Conservation (phyloP, 2,888 invertebrate species). For the Erebia epiphron region DNA sequence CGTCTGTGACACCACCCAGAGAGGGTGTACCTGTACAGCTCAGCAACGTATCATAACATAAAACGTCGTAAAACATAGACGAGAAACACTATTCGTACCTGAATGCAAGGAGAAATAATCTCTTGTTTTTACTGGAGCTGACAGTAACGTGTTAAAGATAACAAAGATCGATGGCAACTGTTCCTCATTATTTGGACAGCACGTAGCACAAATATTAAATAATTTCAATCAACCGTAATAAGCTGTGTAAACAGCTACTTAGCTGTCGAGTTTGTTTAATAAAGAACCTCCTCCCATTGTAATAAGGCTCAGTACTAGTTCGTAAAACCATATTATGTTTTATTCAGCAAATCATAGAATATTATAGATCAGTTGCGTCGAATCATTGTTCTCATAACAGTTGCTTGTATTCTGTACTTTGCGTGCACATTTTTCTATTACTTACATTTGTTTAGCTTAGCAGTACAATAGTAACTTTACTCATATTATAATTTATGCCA, state of each 20-base stretch:
- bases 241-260: conserved; percentile 25
- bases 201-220: conserved; percentile 31
- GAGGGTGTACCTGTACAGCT: too few species aligned
- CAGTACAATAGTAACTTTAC: too few species aligned
- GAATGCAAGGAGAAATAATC: background rate
- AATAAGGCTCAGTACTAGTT: conserved; percentile 7
- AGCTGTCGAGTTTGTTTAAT: background rate
- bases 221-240: conserved; percentile 37
- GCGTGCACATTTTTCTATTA: background rate
- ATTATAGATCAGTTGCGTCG: background rate
- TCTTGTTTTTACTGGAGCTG: background rate
- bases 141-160: conserved; percentile 12
- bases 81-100: background rate
- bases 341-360: conserved; percentile 12
- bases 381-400: background rate
- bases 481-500: too few species aligned
- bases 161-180: conserved; percentile 27
- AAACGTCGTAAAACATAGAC: background rate
- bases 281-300: conserved; percentile 4
- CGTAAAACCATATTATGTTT: background rate
- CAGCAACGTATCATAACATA: too few species aligned
- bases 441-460: background rate
- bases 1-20: too few species aligned
- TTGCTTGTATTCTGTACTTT: background rate
- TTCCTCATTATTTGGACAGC: conserved; percentile 34